Conservation (phyloP, 2,797 vertebrate species). For the Cyprinella venusta region DNA sequence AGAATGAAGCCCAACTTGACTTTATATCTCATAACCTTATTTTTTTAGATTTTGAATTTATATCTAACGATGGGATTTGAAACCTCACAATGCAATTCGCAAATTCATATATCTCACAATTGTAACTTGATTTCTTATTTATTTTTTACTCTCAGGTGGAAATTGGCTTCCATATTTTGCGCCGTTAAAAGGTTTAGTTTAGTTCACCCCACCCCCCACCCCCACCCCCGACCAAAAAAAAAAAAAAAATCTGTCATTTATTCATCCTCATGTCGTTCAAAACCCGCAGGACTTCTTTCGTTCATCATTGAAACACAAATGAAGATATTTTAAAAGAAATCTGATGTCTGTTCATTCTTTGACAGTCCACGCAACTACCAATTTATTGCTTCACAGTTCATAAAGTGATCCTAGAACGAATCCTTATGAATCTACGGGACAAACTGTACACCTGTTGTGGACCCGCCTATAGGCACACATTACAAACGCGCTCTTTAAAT, state of each 20-base stretch:
- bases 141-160: neutral
- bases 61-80: neutral
- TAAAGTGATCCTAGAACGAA: neutral
- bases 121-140: neutral
- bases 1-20: neutral
- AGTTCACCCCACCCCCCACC: no score
- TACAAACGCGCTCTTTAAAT: no score
- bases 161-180: slow-evolving; percentile 1
- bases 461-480: no score
- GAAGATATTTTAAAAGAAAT: neutral
- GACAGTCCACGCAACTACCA: neutral
- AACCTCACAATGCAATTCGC: neutral
- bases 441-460: no score
- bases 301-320: neutral
- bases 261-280: neutral
- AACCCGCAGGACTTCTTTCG: neutral
- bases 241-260: neutral
- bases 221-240: no score
- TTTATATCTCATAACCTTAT: neutral
- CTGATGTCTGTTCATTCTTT: neutral
- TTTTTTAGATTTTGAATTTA: neutral
- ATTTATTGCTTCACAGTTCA: neutral
- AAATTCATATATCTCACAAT: neutral
- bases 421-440: neutral
- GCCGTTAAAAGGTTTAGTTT: neutral